Base-by-base conservation (phyloP, 1,140 invertebrate genomes). In the Neodiprion pinetum region DNA sequence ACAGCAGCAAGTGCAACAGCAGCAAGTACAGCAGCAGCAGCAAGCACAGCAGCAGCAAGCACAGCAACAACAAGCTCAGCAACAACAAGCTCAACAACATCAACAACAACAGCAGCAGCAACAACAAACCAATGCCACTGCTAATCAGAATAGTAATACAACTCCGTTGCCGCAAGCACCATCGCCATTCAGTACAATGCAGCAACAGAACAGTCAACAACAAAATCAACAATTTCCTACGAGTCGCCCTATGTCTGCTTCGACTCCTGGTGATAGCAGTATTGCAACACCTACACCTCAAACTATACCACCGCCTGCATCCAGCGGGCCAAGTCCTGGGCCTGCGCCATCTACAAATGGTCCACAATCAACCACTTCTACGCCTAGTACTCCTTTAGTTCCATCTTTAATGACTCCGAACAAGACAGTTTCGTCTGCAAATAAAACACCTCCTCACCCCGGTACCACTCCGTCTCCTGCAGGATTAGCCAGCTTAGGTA, bases 141-240 rank as follows among this genome's bases (percentile, higher is more conserved):
- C 82, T 12, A 83, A 76, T 74, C 86, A 85, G 50, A 84, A 79
- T 48, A 80, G 80, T 0, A 81, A 85, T 8, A 76, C 82, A 11
- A 80, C 81, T 0, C 75, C 85, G 4, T 83, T 88, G 76, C 89
- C 89, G 0, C 90, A 90, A 78, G 76, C 87, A 3, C 87, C 85
- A 1, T 90, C 90, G 49, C 90, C 90, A 0, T 91, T 90, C 67
- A 88, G 83, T 67, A 79, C 77, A 61, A 81, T 86, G 53, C 86
- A 84, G 71, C 82, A 84, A 65, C 86, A 85, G 28, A 75, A 72
- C 61, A 74, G 82, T 70, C 80, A 87, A 74, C 83, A 80, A 76
- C 79, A 84, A 11, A 85, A 80, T 73, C 88, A 89, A 67, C 88
- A 88, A 67, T 86, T 86, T 28, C 78, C 79, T 0, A 80, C 77